Evolutionary conservation across 2,888 invertebrate species (phyloP).

Genomic region (Melanchra persicariae): DNA sequence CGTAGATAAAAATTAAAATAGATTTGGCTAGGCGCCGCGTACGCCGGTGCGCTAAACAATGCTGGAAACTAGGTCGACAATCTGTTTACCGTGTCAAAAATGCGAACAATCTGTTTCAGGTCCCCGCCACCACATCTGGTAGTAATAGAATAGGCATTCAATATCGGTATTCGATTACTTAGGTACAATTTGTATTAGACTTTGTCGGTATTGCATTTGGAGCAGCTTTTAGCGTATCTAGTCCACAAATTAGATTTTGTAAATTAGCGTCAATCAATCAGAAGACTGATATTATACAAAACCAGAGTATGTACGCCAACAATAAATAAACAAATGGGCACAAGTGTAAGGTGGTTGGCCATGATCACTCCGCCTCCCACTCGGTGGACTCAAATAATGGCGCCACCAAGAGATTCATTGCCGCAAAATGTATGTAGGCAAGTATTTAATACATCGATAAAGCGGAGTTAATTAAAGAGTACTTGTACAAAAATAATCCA

Average conservation of each 20-base stretch:
- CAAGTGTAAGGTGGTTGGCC: conserved; percentile 58
- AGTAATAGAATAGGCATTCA: conserved; percentile 52
- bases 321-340: conserved; percentile 49
- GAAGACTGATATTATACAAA: conserved; percentile 43
- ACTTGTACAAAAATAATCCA: conserved; percentile 48
- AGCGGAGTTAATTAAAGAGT: conserved; percentile 53
- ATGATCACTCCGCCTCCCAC: conserved; percentile 57
- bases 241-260: conserved; percentile 52
- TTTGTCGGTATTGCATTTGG: conserved; percentile 36
- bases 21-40: conserved; percentile 88
- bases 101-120: conserved; percentile 73
- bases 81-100: conserved; percentile 87
- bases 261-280: conserved; percentile 51
- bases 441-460: conserved; percentile 30
- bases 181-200: conserved; percentile 33
- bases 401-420: conserved; percentile 43
- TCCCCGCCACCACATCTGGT: conserved; percentile 58
- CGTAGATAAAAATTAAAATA: conserved; percentile 88
- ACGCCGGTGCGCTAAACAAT: conserved; percentile 82
- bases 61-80: conserved; percentile 87
- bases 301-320: conserved; percentile 47
- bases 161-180: conserved; percentile 59
- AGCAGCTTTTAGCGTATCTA: conserved; percentile 47
- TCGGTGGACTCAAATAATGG: conserved; percentile 38
- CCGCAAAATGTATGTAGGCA: conserved; percentile 25